Base-by-base conservation (phyloP, 2,888 invertebrate genomes). In the Stictocephala bisonia region DNA sequence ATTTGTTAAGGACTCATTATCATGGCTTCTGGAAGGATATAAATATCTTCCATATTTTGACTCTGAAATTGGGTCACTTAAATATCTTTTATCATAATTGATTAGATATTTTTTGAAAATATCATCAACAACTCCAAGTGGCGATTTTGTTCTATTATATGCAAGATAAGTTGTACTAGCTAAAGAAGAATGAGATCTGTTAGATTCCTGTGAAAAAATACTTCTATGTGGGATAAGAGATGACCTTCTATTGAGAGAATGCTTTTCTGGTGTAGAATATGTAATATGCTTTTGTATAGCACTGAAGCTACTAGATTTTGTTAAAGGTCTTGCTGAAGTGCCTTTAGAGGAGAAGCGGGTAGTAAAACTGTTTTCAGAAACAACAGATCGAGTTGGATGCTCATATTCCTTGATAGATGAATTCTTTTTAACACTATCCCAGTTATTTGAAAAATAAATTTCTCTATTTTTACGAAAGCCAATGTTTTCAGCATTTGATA, bases 21-120 rank as follows among this genome's bases (percentile, higher is more conserved):
- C 40, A 60, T 18, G 20, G 40, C 29, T 18, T 4, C 26, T 64
- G 4, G 24, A n/a, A 22, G 64, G 64, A n/a, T 64, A 44, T 26
- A 64, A 18, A 15, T 64, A 64, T 24, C 44, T 64, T 11, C 64
- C 64, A 64, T 64, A 64, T 40, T 64, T 64, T 1, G 64, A 64
- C 44, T 64, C 64, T 44, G 64, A 64, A 44, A 64, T 44, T 26
- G 64, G 64, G 18, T 64, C 64, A 64, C 64, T 64, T 64, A 64
- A 44, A 44, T 64, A 64, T 44, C 44, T 41, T 26, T 35, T 64
- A 13, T 64, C 64, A 64, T 64, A 64, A n/a, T 64, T 64, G 24
- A 64, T 64, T 7, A 64, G 44, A 44, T 64, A 64, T 27, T 44
- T 41, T 44, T 64, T 64, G 44, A 64, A 64, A 26, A 64, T 64